Evolutionary conservation across 2,888 invertebrate genomes (phyloP).

Genomic region (Taphrorychus bicolor): DNA sequence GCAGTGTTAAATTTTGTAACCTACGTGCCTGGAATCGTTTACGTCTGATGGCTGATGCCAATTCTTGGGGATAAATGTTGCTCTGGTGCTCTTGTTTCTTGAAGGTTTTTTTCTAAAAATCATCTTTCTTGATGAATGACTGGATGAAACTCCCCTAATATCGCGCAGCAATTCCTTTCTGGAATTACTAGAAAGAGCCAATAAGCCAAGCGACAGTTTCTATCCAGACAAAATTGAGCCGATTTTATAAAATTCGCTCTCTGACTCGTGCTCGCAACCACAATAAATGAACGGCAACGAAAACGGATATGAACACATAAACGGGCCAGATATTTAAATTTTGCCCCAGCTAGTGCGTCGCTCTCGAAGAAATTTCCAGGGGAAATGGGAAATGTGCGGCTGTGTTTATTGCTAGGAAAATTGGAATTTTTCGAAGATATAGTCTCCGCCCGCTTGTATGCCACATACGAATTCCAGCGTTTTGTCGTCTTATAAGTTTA

Average conservation of each 20-base stretch:
- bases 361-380: slow-evolving; percentile 34
- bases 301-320: slow-evolving; percentile 42
- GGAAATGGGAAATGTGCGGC: slow-evolving; percentile 42
- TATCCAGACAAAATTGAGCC: slow-evolving; percentile 36
- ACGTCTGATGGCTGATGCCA: neutral
- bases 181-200: neutral
- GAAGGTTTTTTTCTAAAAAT: neutral
- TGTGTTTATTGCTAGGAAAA: slow-evolving; percentile 43
- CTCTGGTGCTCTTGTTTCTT: too few species aligned
- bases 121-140: neutral
- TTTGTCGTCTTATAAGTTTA: slow-evolving; percentile 30
- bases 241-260: slow-evolving; percentile 37
- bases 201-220: slow-evolving; percentile 25
- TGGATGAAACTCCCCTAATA: neutral
- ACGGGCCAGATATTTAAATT: slow-evolving; percentile 40
- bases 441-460: slow-evolving; percentile 27
- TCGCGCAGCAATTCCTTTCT: neutral
- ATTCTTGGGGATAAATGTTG: neutral
- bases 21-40: slow-evolving; percentile 5
- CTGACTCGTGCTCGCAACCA: slow-evolving; percentile 27
- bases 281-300: slow-evolving; percentile 40
- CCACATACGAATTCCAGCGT: slow-evolving; percentile 40
- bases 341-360: slow-evolving; percentile 36
- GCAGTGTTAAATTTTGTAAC: slow-evolving; percentile 10
- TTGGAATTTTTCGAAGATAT: slow-evolving; percentile 43